Evolutionary conservation across 2,888 invertebrate species (phyloP).

Genomic region (Polydrusus tereticollis): DNA sequence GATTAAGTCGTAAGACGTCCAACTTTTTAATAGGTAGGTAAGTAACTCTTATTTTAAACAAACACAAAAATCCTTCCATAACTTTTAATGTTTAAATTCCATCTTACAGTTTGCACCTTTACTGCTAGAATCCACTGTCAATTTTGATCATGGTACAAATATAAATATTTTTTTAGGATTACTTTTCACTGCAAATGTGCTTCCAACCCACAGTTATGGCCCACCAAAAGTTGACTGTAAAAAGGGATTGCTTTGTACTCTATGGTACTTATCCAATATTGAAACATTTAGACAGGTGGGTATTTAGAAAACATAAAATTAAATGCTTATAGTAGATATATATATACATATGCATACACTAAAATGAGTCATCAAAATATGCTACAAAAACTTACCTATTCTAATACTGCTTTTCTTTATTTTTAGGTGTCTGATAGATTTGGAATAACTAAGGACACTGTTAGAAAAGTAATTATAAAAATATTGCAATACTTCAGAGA

Average conservation of each 20-base stretch:
- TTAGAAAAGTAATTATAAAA: slow-evolving; percentile 20
- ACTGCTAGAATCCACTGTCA: no score
- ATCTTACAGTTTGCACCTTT: no score
- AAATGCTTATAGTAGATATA: no score
- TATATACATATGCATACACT: no score
- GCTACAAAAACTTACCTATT: no score
- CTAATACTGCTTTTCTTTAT: no score
- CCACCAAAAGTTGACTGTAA: not conserved
- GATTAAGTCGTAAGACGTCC: not conserved
- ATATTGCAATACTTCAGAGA: not conserved
- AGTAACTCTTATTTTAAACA: not conserved
- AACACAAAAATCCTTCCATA: not conserved
- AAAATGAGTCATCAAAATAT: no score
- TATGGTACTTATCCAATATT: slow-evolving; percentile 35
- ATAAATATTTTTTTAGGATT: slow-evolving; percentile 15
- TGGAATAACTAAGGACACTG: slow-evolving; percentile 24
- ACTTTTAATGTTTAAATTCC: not conserved
- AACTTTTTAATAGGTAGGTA: not conserved
- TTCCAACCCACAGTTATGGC: not conserved
- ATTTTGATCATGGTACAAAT: no score
- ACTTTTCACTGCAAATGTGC: not conserved
- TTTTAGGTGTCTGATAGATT: slow-evolving; percentile 33
- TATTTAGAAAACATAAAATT: no score
- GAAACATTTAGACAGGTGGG: slow-evolving; percentile 39
- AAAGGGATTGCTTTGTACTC: slow-evolving; percentile 5